phyloP scores from a whole-genome alignment of 2,797 vertebrate species.

The Alosa sapidissima region DNA sequence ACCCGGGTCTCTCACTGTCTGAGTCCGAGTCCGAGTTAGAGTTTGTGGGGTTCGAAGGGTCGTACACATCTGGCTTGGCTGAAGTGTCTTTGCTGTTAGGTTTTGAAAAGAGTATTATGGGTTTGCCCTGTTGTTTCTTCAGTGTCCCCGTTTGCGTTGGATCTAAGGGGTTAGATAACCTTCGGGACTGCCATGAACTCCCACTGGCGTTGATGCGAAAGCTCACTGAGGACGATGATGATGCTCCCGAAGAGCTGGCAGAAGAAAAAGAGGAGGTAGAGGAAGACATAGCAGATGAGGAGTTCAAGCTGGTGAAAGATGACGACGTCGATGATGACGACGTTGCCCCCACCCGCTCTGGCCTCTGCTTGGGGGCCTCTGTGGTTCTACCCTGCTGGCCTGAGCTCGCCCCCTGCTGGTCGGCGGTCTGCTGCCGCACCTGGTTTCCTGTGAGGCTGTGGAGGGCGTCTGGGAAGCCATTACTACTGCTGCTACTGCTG shows the following conservation, averaged over 20 bases:
- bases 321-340: constrained; percentile 57
- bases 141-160: constrained; percentile 70
- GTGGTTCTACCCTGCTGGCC: constrained; percentile 61
- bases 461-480: constrained; percentile 75
- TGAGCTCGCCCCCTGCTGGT: constrained; percentile 53
- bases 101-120: constrained; percentile 61
- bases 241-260: constrained; percentile 37
- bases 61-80: constrained; percentile 85
- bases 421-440: constrained; percentile 69
- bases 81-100: constrained; percentile 68
- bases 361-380: constrained; percentile 58
- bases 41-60: constrained; percentile 93
- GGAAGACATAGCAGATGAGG: constrained; percentile 54
- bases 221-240: constrained; percentile 74
- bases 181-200: constrained; percentile 78
- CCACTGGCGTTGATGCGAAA: constrained; percentile 91
- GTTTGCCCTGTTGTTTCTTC: constrained; percentile 67
- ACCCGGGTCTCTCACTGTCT: constrained; percentile 44
- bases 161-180: constrained; percentile 71
- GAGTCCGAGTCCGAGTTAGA: constrained; percentile 77
- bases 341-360: constrained; percentile 41
- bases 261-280: constrained; percentile 52
- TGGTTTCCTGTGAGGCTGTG: constrained; percentile 84
- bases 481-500: constrained; percentile 41
- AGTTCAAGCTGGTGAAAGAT: constrained; percentile 13